Evolutionary conservation across 1,140 invertebrate species (phyloP), one percentile per base, ranked within the genome.

Genomic region (Brachystomella parvula): DNA sequence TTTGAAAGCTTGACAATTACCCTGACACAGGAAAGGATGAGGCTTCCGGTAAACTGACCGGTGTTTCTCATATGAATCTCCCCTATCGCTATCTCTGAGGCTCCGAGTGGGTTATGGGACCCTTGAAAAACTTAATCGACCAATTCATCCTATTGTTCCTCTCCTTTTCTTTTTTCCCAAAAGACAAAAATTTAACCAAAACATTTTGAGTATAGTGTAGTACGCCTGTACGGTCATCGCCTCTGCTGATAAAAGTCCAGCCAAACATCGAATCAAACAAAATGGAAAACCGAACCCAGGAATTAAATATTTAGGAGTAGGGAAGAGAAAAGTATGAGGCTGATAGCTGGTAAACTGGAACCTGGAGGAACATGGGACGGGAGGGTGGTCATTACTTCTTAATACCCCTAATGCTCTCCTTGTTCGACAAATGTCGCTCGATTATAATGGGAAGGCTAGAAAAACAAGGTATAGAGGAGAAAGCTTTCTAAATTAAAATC

Each of bases 61-160:
- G n/a, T n/a, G n/a, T n/a, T n/a, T n/a, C n/a, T n/a, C 35, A 39
- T 39, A 9, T 39, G 35, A 39, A 39, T 6, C 35, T 19, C 19
- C 19, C 35, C 35, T 6, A 19, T 39, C n/a, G 35, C 6, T 39
- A 19, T 6, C 35, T 6, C 6, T 39, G 35, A 6, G 35, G 35
- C 19, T 39, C 6, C 35, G 35, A 39, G 6, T 39, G 35, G 35
- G 6, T 9, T 39, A 9, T 39, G 35, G n/a, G n/a, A n/a, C n/a
- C n/a, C n/a, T n/a, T 39, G 6, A 19, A 39, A 53, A 53, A 53
- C 15, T 53, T 53, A 53, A 53, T 53, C 49, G 49, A 53, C 49
- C 49, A 53, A n/a, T 53, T 24, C 24, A 15, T 24, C 24, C 9
- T 26, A 6, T 53, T 26, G 15, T 53, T 21, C 49, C 49, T 9